phyloP scores from a whole-genome alignment of 2,888 invertebrate genomes.

The Lasiommata megera region DNA sequence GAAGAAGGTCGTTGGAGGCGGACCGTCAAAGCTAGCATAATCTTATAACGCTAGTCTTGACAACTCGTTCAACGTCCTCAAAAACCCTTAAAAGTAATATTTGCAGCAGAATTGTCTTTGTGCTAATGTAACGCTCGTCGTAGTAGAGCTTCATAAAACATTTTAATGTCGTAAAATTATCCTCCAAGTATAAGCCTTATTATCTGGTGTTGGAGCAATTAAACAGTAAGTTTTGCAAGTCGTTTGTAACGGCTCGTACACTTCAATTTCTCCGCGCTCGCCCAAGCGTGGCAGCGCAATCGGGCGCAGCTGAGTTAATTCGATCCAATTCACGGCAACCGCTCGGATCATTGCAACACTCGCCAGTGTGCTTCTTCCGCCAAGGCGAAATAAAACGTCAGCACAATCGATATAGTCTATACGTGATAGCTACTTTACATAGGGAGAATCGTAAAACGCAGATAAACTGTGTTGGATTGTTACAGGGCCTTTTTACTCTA shows the following conservation, averaged over 20 bases:
- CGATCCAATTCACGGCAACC: constrained; percentile 69
- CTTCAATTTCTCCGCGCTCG: constrained; percentile 74
- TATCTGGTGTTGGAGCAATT: constrained; percentile 49
- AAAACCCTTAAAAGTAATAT: constrained; percentile 10
- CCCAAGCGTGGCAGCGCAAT: constrained; percentile 74
- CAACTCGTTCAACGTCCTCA: constrained; percentile 48
- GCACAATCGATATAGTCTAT: neutral
- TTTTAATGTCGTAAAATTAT: constrained; percentile 11
- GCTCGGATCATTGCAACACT: constrained; percentile 61
- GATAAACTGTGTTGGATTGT: too few species aligned
- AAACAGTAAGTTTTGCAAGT: constrained; percentile 72
- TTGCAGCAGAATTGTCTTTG: constrained; percentile 14
- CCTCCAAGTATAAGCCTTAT: constrained; percentile 11
- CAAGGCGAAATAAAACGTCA: constrained; percentile 43
- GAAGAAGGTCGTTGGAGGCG: constrained; percentile 52
- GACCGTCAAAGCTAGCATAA: constrained; percentile 73
- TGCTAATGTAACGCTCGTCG: constrained; percentile 7
- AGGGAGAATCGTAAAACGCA: too few species aligned
- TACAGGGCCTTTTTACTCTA: too few species aligned
- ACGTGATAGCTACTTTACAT: too few species aligned
- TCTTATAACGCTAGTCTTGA: constrained; percentile 70
- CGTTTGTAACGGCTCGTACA: constrained; percentile 65
- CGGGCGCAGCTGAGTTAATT: constrained; percentile 73
- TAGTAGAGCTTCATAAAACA: neutral
- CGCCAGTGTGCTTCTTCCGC: constrained; percentile 56